Evolutionary conservation across 2,113 vertebrate species (phyloP).

Genomic region (Gymnobelideus leadbeateri): DNA sequence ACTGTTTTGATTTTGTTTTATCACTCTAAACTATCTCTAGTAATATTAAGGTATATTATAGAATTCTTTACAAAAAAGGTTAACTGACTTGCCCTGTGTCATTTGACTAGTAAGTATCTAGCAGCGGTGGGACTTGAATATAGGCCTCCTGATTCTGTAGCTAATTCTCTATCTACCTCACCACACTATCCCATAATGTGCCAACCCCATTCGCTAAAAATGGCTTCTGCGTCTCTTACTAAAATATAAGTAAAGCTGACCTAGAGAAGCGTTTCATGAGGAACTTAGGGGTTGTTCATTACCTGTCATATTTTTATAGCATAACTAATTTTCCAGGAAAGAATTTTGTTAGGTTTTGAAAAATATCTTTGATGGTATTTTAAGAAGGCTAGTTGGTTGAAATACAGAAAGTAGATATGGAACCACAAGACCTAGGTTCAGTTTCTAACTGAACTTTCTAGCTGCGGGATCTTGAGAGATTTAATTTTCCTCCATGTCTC

Average conservation of each 20-base stretch:
- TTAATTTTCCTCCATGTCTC: not conserved
- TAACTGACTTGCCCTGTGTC: not conserved
- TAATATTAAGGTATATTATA: constrained; percentile 28
- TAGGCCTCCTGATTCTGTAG: not conserved
- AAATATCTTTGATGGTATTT: not conserved
- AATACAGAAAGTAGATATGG: not conserved
- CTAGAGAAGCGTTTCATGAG: too few relatives aligned
- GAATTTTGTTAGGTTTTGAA: not conserved
- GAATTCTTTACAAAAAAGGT: not conserved
- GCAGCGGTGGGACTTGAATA: not conserved
- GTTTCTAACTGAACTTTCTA: not conserved
- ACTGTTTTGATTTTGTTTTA: not conserved
- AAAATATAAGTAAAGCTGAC: too few relatives aligned
- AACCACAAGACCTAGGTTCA: not conserved
- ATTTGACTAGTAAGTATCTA: not conserved
- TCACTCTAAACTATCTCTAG: not conserved
- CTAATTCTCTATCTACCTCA: too few relatives aligned
- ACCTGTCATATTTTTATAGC: too few relatives aligned
- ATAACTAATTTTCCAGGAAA: too few relatives aligned
- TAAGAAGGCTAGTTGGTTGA: not conserved
- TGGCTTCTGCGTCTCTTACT: too few relatives aligned
- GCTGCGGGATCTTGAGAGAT: not conserved
- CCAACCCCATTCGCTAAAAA: too few relatives aligned
- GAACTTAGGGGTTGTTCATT: too few relatives aligned
- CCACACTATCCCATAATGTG: too few relatives aligned